phyloP scores from a whole-genome alignment of 2,888 invertebrate species.

The Andrena praecox region DNA sequence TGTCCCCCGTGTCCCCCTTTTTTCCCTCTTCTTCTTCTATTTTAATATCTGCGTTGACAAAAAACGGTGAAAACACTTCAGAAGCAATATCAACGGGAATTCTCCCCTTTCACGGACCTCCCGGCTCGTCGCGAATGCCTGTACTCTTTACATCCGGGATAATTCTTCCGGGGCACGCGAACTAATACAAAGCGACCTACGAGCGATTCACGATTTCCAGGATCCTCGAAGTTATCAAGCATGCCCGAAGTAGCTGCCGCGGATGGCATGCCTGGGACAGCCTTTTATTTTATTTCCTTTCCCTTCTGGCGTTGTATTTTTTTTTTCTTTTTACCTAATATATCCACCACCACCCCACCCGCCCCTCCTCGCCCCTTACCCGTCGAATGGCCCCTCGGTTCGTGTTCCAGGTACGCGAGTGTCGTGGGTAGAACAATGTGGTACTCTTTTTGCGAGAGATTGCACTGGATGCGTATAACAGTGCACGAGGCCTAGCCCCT shows the following conservation, averaged over 20 bases:
- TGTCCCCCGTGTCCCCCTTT: no score
- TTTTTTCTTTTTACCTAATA: slow-evolving; percentile 30
- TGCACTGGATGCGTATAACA: slow-evolving; percentile 74
- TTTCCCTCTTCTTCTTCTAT: background rate
- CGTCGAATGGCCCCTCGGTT: slow-evolving; percentile 49
- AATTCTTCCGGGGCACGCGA: slow-evolving; percentile 45
- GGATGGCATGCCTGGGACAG: slow-evolving; percentile 31
- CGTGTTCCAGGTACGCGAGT: slow-evolving; percentile 58
- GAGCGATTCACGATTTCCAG: slow-evolving; percentile 50
- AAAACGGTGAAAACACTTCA: slow-evolving; percentile 33
- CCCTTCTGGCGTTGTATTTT: background rate
- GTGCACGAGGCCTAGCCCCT: slow-evolving; percentile 73
- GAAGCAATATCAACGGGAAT: slow-evolving; percentile 38
- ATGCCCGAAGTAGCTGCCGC: slow-evolving; percentile 39
- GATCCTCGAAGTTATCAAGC: slow-evolving; percentile 56
- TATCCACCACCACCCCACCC: slow-evolving; percentile 4
- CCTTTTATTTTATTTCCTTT: slow-evolving; percentile 8
- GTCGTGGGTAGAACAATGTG: slow-evolving; percentile 73
- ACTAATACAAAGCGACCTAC: slow-evolving; percentile 48
- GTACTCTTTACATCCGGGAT: slow-evolving; percentile 38
- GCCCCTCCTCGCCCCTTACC: background rate
- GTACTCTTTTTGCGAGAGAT: slow-evolving; percentile 64
- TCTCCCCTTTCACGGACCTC: slow-evolving; percentile 11
- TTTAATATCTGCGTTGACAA: slow-evolving; percentile 24
- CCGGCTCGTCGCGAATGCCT: slow-evolving; percentile 20